Evolutionary conservation across 2,888 invertebrate genomes (phyloP), one percentile per base, ranked within the genome.

Genomic region (Sclerodermus sp.): DNA sequence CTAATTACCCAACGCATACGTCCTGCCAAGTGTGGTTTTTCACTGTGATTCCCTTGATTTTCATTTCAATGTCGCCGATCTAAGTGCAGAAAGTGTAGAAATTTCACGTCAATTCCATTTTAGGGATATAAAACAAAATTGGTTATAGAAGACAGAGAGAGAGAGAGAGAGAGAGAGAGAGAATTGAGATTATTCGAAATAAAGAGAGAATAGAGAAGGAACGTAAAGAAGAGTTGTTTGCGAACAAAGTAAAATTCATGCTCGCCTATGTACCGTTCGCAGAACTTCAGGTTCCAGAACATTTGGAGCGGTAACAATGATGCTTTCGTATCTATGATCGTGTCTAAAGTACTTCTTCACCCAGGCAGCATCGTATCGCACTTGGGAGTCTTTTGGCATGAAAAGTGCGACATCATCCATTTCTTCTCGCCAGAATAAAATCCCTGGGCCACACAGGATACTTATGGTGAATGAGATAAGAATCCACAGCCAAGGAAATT

Each of bases 301-400:
- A 54, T 79, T 78, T 30, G 78, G 76, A 2, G 76, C 78, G 14
- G 68, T 72, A 39, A 79, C 61, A 50, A 79, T 74, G 51, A 79
- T 70, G 57, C 72, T 74, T 55, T 77, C 77, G 60, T 74, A 77
- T 52, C 73, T 68, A 45, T 77, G 58, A 56, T 78, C 76, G 46
- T 78, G 74, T 18, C 66, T 68, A 60, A 78, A 79, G 56, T 78
- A 60, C 42, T 66, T 57, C 52, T 66, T 67, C 16, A 77, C 75
- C 78, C 79, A 79, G 13, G 47, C 47, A 0, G 76, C 74, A 42
- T 78, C 73, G 18, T 50, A 34, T 1, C 75, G 64, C 12, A 77
- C 62, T 14, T 67, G 55, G n/a, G 79, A 77, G 46, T 68, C 64
- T 10, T 57, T 43, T 3, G 78, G 74, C 46, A 78, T 68, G 63